Conservation (phyloP, 2,113 vertebrate species). For the Bagarius yarrelli region DNA sequence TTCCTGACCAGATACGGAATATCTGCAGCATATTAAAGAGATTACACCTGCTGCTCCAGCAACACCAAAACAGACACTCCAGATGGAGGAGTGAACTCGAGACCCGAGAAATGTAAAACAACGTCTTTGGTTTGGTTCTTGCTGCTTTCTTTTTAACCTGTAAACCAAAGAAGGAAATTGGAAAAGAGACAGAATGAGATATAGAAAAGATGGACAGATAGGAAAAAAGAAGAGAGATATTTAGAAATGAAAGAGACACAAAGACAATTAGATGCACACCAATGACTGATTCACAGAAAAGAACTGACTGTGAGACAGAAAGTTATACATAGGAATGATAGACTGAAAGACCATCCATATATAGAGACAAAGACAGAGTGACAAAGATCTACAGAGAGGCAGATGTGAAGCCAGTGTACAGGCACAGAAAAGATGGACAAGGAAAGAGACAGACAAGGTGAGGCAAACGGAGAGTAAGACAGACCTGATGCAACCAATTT, state of each 20-base stretch:
- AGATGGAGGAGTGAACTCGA: slow-evolving; percentile 26
- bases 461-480: not conserved
- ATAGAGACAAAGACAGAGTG: not conserved
- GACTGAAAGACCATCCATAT: not conserved
- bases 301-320: not conserved
- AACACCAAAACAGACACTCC: slow-evolving; percentile 10
- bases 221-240: not conserved
- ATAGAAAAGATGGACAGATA: not conserved
- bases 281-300: not conserved
- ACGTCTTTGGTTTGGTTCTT: not conserved
- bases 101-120: not conserved
- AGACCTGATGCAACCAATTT: not conserved
- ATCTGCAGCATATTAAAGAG: slow-evolving; percentile 26
- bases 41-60: not conserved
- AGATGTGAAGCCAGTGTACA: too few relatives aligned
- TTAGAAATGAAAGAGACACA: not conserved
- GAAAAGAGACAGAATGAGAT: not conserved
- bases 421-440: too few relatives aligned
- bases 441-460: not conserved
- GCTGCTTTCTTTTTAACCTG: not conserved
- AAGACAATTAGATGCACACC: not conserved
- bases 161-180: not conserved
- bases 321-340: not conserved
- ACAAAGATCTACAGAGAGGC: too few relatives aligned
- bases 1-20: slow-evolving; percentile 25